Evolutionary conservation across 1,140 invertebrate species (phyloP), one percentile per base, ranked within the genome.

Genomic region (Teleopsis dalmanni): DNA sequence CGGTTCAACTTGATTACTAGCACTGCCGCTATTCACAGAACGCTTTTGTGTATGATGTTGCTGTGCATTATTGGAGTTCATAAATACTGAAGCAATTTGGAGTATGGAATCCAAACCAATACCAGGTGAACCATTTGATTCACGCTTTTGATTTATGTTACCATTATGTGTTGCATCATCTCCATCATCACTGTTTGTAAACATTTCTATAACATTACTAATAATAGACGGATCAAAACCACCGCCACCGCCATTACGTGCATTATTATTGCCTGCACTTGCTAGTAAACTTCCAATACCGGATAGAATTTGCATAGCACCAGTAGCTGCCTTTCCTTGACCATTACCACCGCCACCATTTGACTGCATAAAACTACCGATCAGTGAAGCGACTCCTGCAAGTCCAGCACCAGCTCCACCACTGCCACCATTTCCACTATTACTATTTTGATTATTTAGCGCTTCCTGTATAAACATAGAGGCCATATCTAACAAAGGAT

Each of bases 61-160:
- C n/a, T 25, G 34, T 23, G 46, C 44, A 48, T 50, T 55, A 56
- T 56, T 67, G 53, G 68, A 75, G 9, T 76, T 75, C 48, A 82
- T 58, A 29, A 84, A 76, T 31, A 76, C 74, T 9, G 78, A 80
- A 0, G 81, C 82, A 11, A 84, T 57, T 48, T 72, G 77, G 4
- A 85, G 37, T 23, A 85, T 71, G n/a, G 74, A 73, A 6, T 78
- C 77, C 27, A 79, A 68, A 48, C 65, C 62, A 54, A 67, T 59
- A 21, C 65, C 65, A n/a, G n/a, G n/a, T n/a, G n/a, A n/a, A n/a
- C n/a, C n/a, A n/a, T n/a, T n/a, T 5, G 60, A 52, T 5, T 60
- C 53, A 26, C 14, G 38, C 3, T 53, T 53, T 34, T 52, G 29
- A 14, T 22, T 9, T n/a, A 55, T 54, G 23, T 57, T 60, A 14